A percentile compares a stretch with the other conserved stretches of the same genome.
These are phyloP conservation scores for Stercorarius parasiticus DNA, from an alignment of 2,113 vertebrate species.

Conservation along the genomic window DNA sequence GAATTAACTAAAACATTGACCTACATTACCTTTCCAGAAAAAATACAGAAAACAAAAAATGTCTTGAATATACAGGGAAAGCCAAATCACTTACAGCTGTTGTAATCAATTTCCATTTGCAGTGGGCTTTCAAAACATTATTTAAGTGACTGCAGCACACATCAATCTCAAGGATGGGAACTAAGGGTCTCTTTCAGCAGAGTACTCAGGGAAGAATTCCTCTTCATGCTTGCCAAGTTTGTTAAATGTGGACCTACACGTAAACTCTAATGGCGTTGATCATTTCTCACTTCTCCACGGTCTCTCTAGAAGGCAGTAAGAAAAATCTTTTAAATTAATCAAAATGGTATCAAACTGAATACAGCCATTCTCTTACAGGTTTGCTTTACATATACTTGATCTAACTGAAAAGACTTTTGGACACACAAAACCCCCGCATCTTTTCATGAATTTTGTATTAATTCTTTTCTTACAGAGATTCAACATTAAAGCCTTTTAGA, in stretches of 20 bases:
- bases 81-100: not conserved
- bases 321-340: not conserved
- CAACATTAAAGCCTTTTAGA: not conserved
- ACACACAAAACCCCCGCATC: not conserved
- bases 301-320: not conserved
- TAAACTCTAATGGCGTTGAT: not conserved
- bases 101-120: not conserved
- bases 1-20: not conserved
- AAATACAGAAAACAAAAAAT: not conserved
- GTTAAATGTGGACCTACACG: not conserved
- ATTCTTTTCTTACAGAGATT: not conserved
- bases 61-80: not conserved
- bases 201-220: not conserved
- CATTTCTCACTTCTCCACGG: not conserved
- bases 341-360: not conserved
- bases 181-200: not conserved
- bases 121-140: not conserved
- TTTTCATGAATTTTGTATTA: not conserved
- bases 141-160: not conserved
- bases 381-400: not conserved
- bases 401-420: not conserved
- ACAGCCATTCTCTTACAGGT: not conserved
- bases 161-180: not conserved
- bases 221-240: not conserved
- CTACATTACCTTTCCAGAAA: not conserved